These are phyloP conservation scores for cattle (Bos taurus) DNA, from an alignment of 2,113 vertebrate genomes.

Conservation along the genomic window ARS-UCD2.0 NC_037330.1:48908001-48908500, in stretches of 20 bases:
- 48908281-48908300: background rate
- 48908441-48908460: background rate
- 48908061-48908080: background rate
- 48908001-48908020: background rate
- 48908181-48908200: background rate
- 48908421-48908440: background rate
- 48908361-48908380: background rate
- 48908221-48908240: background rate
- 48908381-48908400: background rate
- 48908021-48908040: background rate
- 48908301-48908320: background rate
- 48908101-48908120: background rate
- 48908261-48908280: background rate
- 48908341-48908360: background rate
- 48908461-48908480: background rate
- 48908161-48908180: background rate
- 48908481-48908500: background rate
- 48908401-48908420: background rate
- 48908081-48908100: background rate
- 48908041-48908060: background rate
- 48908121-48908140: background rate
- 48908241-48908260: background rate
- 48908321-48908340: background rate
- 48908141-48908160: background rate
- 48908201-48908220: background rate